Evolutionary conservation across 2,888 invertebrate species (phyloP), one percentile per base, ranked within the genome.

Genomic region (Pristionchus arcanus): DNA sequence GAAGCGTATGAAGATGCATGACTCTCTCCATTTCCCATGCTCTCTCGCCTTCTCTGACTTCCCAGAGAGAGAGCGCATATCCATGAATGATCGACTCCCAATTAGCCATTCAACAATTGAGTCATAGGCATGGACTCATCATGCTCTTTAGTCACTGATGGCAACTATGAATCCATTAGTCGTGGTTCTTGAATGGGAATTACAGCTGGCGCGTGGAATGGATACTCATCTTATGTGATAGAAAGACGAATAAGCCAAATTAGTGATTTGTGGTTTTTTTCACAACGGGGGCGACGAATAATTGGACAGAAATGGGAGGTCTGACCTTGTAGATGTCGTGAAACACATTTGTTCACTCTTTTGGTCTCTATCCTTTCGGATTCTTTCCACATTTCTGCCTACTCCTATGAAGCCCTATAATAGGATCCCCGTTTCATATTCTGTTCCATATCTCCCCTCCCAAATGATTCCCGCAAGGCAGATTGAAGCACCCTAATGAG

Each of bases 71-170:
- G 13, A 49, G 42, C 13, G 42, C 3, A 42, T 21, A 81, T 81
- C 28, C 81, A 81, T 81, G 81, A 77, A 77, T 77, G 74, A 74
- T 74, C 37, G 1, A 31, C 83, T 21, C 31, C 84, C 84, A 28
- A 85, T 85, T 59, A 55, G 55, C 59, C 84, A 85, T 85, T 59
- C 84, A 85, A 59, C 84, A 85, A 87, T 87, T 87, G 87, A 66
- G 37, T 42, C 68, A 68, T 87, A 31, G 66, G 11, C 68, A 21
- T 7, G 25, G 16, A 21, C 59, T 63, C 59, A 4, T 21, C 21
- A 25, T 63, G 19, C 21, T 25, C 21, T 25, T 7, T 63, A 7
- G 25, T 63, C 59, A 21, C 59, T 63, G 81, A 81, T 81, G 81
- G 81, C 81, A 81, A 81, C 81, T 81, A 81, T 81, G 81, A 81